Conservation (phyloP, 2,888 invertebrate species). For the Diarsia dahlii region DNA sequence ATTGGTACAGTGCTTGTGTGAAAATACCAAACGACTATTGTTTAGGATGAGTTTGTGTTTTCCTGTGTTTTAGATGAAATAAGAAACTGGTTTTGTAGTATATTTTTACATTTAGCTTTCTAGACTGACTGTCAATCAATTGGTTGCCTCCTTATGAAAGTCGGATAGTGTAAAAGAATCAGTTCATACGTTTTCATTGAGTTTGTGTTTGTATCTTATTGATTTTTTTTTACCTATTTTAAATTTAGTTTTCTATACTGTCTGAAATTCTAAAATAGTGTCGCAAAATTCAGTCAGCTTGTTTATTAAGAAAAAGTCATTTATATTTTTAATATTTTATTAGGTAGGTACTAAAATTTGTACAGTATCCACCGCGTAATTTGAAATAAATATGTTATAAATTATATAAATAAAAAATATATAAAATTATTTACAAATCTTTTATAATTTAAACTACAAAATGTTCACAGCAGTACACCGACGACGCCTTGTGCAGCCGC, state of each 20-base stretch:
- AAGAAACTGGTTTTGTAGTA: background rate
- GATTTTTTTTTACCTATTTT: background rate
- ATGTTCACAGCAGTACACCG: slow-evolving; percentile 66
- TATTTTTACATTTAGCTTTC: background rate
- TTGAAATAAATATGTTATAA: slow-evolving; percentile 73
- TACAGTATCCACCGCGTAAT: slow-evolving; percentile 41
- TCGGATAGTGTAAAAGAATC: background rate
- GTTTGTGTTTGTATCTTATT: background rate
- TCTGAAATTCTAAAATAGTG: background rate
- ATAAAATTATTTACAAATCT: slow-evolving; percentile 69
- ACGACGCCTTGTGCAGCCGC: slow-evolving; percentile 51
- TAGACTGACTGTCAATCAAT: background rate
- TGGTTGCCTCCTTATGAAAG: background rate
- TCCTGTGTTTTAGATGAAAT: background rate
- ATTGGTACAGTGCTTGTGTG: background rate
- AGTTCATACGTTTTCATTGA: background rate
- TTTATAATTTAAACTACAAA: slow-evolving; percentile 68
- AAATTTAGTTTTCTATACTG: background rate
- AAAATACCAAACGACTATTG: background rate
- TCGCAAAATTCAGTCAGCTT: background rate
- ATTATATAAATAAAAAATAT: slow-evolving; percentile 70
- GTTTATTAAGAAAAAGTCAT: slow-evolving; percentile 25
- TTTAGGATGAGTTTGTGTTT: background rate
- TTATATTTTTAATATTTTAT: slow-evolving; percentile 65
- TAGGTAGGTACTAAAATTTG: slow-evolving; percentile 65